Conservation (phyloP, 2,888 invertebrate species). For the Thysanoteuthis rhombus region DNA sequence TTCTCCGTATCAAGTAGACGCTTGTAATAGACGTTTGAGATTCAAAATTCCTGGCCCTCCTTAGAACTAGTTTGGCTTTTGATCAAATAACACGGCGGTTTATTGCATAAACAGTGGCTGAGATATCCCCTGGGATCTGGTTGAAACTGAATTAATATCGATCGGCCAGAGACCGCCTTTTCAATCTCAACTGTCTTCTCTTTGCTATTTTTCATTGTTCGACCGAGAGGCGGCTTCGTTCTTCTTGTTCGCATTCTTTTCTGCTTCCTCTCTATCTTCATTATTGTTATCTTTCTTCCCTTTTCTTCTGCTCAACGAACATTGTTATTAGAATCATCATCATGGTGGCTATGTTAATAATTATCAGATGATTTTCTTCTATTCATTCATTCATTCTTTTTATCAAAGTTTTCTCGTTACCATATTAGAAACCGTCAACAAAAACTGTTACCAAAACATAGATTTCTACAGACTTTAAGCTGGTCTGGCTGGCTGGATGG, state of each 20-base stretch:
- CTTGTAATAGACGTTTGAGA: not conserved
- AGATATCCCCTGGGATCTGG: not conserved
- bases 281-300: not conserved
- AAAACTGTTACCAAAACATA: too few species aligned
- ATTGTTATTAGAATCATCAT: not conserved
- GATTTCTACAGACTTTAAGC: too few species aligned
- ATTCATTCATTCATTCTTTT: not conserved
- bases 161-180: not conserved
- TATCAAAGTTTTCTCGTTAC: not conserved
- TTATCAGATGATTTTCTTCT: not conserved
- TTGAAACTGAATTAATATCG: not conserved
- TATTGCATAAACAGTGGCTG: not conserved
- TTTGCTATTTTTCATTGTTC: not conserved
- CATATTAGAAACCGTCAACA: too few species aligned
- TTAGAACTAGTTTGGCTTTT: not conserved
- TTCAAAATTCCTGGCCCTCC: not conserved
- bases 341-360: not conserved
- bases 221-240: not conserved
- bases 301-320: not conserved
- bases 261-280: not conserved
- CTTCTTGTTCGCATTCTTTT: not conserved
- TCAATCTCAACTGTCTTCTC: not conserved
- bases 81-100: not conserved
- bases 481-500: too few species aligned
- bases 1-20: not conserved